Conservation (phyloP, 2,113 vertebrate genomes). For the Pachycephala philippinensis region DNA sequence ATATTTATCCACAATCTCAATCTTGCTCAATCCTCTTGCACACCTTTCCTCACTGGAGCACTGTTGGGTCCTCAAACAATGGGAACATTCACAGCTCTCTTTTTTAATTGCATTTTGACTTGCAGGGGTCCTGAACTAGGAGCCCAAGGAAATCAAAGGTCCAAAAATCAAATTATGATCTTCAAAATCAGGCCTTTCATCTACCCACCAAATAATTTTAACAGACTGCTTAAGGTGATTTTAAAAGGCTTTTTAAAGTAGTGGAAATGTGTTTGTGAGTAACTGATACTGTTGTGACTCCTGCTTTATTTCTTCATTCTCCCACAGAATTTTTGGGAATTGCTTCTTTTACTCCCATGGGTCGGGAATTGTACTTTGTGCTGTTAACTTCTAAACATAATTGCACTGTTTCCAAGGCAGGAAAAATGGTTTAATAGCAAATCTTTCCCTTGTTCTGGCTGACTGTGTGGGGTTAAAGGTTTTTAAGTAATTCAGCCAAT, state of each 20-base stretch:
- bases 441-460: background rate
- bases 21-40: background rate
- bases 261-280: background rate
- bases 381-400: background rate
- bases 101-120: background rate
- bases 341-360: background rate
- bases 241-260: background rate
- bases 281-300: background rate
- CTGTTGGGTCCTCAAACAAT: background rate
- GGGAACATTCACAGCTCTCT: background rate
- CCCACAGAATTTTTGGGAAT: background rate
- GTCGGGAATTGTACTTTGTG: background rate
- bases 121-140: background rate
- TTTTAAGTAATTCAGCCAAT: background rate
- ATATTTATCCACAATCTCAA: fast-evolving
- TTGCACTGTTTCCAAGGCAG: background rate
- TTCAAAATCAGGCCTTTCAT: background rate
- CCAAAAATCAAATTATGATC: background rate
- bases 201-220: background rate
- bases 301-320: background rate
- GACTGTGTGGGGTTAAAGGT: background rate
- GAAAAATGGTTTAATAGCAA: background rate
- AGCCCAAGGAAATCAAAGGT: background rate
- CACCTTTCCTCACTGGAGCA: background rate
- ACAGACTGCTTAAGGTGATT: background rate